Evolutionary conservation across 2,888 invertebrate genomes (phyloP).

Genomic region (Zonitis immaculata): DNA sequence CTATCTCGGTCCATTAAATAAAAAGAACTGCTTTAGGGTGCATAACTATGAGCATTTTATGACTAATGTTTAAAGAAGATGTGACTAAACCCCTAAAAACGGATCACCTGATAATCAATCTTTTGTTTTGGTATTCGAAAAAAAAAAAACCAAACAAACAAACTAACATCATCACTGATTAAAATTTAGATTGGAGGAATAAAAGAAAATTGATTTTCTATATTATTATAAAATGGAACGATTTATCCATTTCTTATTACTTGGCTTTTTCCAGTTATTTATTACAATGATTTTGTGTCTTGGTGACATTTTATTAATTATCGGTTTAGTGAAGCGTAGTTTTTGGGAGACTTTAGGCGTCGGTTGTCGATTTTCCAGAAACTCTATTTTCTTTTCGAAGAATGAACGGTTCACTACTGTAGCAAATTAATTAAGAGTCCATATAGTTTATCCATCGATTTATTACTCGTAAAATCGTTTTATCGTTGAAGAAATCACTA

Average conservation of each 20-base stretch:
- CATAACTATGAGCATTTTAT: conserved; percentile 25
- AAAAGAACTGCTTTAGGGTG: conserved; percentile 22
- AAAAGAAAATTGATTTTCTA: conserved; percentile 17
- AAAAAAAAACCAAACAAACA: background rate
- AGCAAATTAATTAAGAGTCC: conserved; percentile 20
- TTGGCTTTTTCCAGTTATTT: conserved; percentile 31
- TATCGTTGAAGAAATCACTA: conserved; percentile 8
- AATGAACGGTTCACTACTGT: conserved; percentile 14
- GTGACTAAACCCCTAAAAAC: background rate
- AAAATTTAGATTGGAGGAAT: background rate
- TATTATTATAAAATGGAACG: conserved; percentile 17
- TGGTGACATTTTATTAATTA: conserved; percentile 35
- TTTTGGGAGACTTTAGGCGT: background rate
- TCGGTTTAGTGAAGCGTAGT: conserved; percentile 8
- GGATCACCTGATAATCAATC: background rate
- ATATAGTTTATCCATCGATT: conserved; percentile 19
- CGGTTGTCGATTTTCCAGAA: background rate
- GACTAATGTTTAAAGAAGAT: conserved; percentile 5
- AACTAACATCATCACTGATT: no score
- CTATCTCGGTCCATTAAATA: conserved; percentile 26
- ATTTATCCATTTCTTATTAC: conserved; percentile 29
- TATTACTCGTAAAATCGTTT: conserved; percentile 12
- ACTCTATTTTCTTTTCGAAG: conserved; percentile 6
- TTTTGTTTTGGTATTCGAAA: background rate
- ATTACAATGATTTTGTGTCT: conserved; percentile 32